These are phyloP conservation scores for Drosophila vallismaia DNA, from an alignment of 2,888 invertebrate genomes.

Conservation along the genomic window DNA sequence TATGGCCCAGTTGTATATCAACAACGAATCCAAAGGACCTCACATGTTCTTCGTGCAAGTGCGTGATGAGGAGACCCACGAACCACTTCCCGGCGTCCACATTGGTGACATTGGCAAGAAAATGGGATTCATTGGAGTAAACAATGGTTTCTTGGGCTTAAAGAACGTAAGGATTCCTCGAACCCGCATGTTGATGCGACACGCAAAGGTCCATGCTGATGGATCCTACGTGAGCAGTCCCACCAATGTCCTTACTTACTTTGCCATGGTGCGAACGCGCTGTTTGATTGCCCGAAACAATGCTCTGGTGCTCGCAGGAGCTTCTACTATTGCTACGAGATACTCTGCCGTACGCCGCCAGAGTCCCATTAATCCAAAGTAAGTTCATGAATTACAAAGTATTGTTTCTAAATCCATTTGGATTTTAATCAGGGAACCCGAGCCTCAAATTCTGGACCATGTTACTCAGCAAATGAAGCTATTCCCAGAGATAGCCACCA, in stretches of 20 bases:
- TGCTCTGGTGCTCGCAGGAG: conserved; percentile 89
- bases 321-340: conserved; percentile 93
- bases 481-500: conserved; percentile 91
- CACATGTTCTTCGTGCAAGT: conserved; percentile 97
- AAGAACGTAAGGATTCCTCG: conserved; percentile 94
- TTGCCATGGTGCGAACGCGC: conserved; percentile 94
- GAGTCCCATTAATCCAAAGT: conserved; percentile 92
- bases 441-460: conserved; percentile 96
- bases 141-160: conserved; percentile 96
- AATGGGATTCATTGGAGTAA: conserved; percentile 94
- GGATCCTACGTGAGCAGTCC: conserved; percentile 93
- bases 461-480: conserved; percentile 97
- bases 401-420: neutral
- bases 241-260: conserved; percentile 92
- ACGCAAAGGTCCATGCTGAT: conserved; percentile 95
- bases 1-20: conserved; percentile 94
- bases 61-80: conserved; percentile 94
- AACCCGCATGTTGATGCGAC: conserved; percentile 95
- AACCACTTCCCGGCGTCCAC: conserved; percentile 93
- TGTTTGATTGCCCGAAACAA: conserved; percentile 91
- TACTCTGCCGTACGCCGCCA: conserved; percentile 96
- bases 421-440: conserved; percentile 87
- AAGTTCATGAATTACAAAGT: conserved; percentile 8
- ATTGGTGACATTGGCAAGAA: conserved; percentile 98
- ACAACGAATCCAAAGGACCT: conserved; percentile 92